Evolutionary conservation across 2,888 invertebrate genomes (phyloP).

Genomic region (Parnassius glacialis): DNA sequence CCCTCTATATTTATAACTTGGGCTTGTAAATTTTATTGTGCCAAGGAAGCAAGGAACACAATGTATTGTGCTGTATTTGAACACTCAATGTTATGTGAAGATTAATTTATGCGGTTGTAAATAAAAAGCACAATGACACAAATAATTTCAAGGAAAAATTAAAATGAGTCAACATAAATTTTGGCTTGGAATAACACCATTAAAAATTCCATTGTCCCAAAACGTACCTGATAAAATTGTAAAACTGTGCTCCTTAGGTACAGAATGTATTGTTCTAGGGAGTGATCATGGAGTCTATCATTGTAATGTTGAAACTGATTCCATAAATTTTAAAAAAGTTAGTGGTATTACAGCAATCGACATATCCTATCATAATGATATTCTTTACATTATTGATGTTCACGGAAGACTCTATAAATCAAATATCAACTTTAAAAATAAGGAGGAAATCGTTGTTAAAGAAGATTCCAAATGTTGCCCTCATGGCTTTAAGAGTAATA

Average conservation of each 20-base stretch:
- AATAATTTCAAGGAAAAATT: constrained; percentile 29
- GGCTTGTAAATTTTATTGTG: no score
- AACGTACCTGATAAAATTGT: constrained; percentile 73
- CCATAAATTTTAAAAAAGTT: constrained; percentile 68
- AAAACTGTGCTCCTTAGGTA: constrained; percentile 63
- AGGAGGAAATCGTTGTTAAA: constrained; percentile 82
- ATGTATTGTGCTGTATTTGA: no score
- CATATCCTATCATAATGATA: constrained; percentile 82
- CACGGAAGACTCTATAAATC: constrained; percentile 82
- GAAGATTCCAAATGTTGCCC: constrained; percentile 84
- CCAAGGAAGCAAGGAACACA: no score
- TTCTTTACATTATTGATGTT: constrained; percentile 82
- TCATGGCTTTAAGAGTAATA: constrained; percentile 84
- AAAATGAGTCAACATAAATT: constrained; percentile 75
- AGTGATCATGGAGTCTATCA: constrained; percentile 72
- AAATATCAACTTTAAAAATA: constrained; percentile 75
- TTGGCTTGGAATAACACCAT: constrained; percentile 67
- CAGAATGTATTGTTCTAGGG: constrained; percentile 67
- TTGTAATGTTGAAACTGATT: constrained; percentile 62
- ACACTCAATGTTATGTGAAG: no score
- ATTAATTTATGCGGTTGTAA: no score
- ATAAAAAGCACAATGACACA: constrained; percentile 28
- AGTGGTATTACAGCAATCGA: constrained; percentile 81
- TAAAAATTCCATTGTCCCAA: constrained; percentile 55
- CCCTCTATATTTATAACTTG: no score